These are phyloP conservation scores for Conops quadrifasciatus DNA, from an alignment of 2,888 invertebrate genomes.

Conservation along the genomic window DNA sequence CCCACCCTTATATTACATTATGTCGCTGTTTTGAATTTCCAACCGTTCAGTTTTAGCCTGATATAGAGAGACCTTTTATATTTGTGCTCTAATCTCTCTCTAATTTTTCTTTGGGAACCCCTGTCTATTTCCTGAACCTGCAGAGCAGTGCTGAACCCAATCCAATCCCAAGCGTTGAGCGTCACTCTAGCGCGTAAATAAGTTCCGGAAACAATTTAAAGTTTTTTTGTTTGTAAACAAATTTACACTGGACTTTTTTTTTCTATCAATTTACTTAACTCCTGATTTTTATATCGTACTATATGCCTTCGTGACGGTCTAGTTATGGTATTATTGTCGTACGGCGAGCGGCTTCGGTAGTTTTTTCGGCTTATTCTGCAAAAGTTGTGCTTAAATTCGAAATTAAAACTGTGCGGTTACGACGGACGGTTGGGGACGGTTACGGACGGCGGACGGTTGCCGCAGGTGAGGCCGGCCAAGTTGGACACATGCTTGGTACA, in stretches of 20 bases:
- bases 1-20: no score
- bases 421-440: constrained; percentile 3
- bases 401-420: constrained; percentile 62
- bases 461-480: background rate
- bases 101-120: constrained; percentile 7
- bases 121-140: constrained; percentile 11
- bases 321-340: background rate
- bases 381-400: constrained; percentile 54
- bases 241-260: constrained; percentile 20
- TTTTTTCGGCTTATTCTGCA: constrained; percentile 40
- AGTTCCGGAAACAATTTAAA: constrained; percentile 35
- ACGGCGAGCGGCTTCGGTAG: constrained; percentile 28
- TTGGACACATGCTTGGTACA: constrained; percentile 15
- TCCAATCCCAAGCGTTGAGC: background rate
- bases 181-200: constrained; percentile 30
- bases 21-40: no score
- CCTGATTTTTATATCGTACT: constrained; percentile 48
- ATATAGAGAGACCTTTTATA: no score
- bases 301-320: background rate
- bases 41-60: no score
- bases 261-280: constrained; percentile 34
- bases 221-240: constrained; percentile 31
- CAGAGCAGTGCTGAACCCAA: constrained; percentile 7
- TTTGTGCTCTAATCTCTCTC: background rate
- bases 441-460: no score